Conservation (phyloP, 2,888 invertebrate species). For the Drosophila subquinaria region DNA sequence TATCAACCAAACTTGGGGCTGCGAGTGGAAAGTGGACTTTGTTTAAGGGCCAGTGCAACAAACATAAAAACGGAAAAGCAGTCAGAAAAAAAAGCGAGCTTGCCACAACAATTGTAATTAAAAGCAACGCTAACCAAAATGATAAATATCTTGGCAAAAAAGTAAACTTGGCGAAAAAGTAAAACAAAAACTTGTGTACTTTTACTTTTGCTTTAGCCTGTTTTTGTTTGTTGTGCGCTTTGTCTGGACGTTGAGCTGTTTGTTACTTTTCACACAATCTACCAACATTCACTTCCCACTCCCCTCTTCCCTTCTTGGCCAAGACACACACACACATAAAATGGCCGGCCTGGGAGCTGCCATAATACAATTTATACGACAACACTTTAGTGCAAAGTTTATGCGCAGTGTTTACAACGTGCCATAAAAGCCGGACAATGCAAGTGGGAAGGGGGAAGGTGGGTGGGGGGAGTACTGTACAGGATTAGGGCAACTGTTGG, state of each 20-base stretch:
- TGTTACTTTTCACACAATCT: slow-evolving; percentile 51
- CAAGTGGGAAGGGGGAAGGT: slow-evolving; percentile 28
- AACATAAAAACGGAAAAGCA: slow-evolving; percentile 2
- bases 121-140: slow-evolving; percentile 65
- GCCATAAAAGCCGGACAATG: slow-evolving; percentile 79
- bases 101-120: slow-evolving; percentile 78
- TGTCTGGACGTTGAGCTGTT: slow-evolving; percentile 53
- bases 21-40: slow-evolving; percentile 3
- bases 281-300: neutral
- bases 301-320: neutral
- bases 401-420: slow-evolving; percentile 79
- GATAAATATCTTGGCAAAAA: slow-evolving; percentile 68
- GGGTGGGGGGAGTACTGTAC: neutral
- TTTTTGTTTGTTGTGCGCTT: slow-evolving; percentile 43
- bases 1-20: slow-evolving; percentile 30
- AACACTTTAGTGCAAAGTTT: slow-evolving; percentile 81
- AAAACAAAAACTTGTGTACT: slow-evolving; percentile 44
- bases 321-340: slow-evolving; percentile 43
- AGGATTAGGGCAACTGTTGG: slow-evolving; percentile 56
- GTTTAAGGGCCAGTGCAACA: slow-evolving; percentile 38
- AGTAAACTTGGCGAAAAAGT: slow-evolving; percentile 39
- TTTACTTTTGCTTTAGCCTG: slow-evolving; percentile 44
- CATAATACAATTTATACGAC: slow-evolving; percentile 82
- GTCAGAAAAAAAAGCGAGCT: slow-evolving; percentile 21
- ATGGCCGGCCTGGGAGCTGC: slow-evolving; percentile 77